Conservation (phyloP, 2,888 invertebrate genomes). For the Hypsopygia costalis region DNA sequence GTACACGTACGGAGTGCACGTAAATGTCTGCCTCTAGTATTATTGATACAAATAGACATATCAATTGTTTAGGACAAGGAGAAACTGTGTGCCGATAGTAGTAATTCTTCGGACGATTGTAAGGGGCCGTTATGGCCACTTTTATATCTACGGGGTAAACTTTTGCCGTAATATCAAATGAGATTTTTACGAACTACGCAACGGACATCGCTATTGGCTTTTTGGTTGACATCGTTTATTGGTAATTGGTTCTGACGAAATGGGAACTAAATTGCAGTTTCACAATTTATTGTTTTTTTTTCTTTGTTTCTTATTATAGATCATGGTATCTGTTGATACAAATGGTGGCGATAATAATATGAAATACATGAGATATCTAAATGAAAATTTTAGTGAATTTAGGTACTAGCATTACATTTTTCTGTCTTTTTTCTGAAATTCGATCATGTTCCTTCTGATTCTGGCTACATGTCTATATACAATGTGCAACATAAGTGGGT, state of each 20-base stretch:
- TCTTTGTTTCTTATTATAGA: background rate
- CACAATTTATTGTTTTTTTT: conserved; percentile 1
- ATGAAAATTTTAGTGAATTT: too few relatives aligned
- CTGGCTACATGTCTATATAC: too few relatives aligned
- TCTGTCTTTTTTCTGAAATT: too few relatives aligned
- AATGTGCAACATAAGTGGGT: too few relatives aligned
- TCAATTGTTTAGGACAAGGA: conserved; percentile 76
- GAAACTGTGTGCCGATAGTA: conserved; percentile 63
- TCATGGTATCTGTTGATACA: too few relatives aligned
- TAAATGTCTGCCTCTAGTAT: conserved; percentile 71
- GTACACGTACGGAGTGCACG: conserved; percentile 70
- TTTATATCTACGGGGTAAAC: conserved; percentile 46
- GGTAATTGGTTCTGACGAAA: background rate
- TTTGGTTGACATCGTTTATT: conserved; percentile 29
- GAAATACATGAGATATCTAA: too few relatives aligned
- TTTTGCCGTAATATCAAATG: conserved; percentile 42
- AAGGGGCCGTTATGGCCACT: conserved; percentile 47
- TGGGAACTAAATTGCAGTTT: background rate
- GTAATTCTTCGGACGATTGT: conserved; percentile 52
- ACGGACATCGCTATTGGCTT: conserved; percentile 46
- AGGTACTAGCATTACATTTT: too few relatives aligned
- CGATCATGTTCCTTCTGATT: too few relatives aligned
- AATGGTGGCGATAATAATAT: too few relatives aligned
- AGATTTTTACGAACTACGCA: conserved; percentile 48
- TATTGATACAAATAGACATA: conserved; percentile 80